phyloP scores from a whole-genome alignment of 2,888 invertebrate species.

The Coenonympha arcania region DNA sequence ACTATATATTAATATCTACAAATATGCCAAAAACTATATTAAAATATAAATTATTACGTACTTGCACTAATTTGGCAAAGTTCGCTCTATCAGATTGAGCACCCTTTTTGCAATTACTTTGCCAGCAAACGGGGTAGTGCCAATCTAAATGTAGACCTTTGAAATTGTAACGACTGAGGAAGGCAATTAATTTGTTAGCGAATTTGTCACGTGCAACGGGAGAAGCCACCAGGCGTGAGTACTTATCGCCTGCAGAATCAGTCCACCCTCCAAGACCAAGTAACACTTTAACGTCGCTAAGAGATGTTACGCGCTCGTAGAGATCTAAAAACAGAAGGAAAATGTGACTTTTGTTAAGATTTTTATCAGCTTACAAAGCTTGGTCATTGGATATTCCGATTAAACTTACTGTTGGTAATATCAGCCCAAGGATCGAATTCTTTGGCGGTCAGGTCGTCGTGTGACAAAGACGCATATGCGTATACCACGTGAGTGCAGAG shows the following conservation, averaged over 20 bases:
- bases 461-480: constrained; percentile 90
- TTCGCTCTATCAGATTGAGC: constrained; percentile 84
- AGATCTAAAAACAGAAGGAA: constrained; percentile 72
- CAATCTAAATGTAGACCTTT: constrained; percentile 93
- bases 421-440: constrained; percentile 93
- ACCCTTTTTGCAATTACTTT: constrained; percentile 89
- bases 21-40: not conserved
- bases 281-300: constrained; percentile 78
- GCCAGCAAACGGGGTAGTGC: constrained; percentile 97
- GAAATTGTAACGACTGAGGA: constrained; percentile 83
- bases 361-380: not conserved
- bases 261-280: constrained; percentile 97
- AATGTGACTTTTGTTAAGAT: not conserved
- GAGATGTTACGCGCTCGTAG: constrained; percentile 83
- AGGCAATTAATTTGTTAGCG: constrained; percentile 79
- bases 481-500: constrained; percentile 93
- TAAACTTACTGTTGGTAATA: constrained; percentile 82
- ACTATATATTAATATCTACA: too few relatives aligned
- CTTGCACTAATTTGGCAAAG: constrained; percentile 82
- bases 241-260: constrained; percentile 90
- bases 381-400: not conserved
- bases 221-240: constrained; percentile 83
- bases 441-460: constrained; percentile 82
- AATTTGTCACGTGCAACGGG: constrained; percentile 79
- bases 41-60: constrained; percentile 41